phyloP scores from a whole-genome alignment of 2,797 vertebrate genomes.

The Cyclopterus lumpus region DNA sequence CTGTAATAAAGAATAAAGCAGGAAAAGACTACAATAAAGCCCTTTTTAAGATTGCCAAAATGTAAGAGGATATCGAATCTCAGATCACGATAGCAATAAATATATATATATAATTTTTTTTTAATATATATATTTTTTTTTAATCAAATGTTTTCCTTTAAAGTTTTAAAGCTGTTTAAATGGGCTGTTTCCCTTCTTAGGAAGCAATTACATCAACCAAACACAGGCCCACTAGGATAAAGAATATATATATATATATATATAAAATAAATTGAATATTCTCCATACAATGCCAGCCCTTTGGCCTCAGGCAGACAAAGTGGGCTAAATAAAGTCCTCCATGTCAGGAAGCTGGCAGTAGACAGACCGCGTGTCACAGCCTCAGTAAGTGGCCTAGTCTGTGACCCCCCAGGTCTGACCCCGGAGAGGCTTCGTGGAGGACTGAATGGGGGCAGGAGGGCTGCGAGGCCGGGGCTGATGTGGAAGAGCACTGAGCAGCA shows the following conservation, averaged over 20 bases:
- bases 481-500: constrained; percentile 47
- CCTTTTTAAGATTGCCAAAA: background rate
- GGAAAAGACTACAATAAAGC: background rate
- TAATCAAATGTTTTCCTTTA: too few relatives aligned
- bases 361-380: background rate
- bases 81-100: too few relatives aligned
- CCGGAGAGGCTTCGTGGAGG: constrained; percentile 45
- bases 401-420: constrained; percentile 60
- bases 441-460: constrained; percentile 57
- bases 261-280: too few relatives aligned
- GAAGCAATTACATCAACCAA: constrained; percentile 75
- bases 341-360: background rate
- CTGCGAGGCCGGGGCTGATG: constrained; percentile 62
- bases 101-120: too few relatives aligned
- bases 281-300: too few relatives aligned
- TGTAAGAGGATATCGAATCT: background rate
- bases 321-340: constrained; percentile 1
- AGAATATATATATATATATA: too few relatives aligned
- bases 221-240: constrained; percentile 83
- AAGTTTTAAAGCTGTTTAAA: too few relatives aligned
- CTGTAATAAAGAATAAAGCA: too few relatives aligned
- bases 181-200: constrained; percentile 77
- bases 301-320: background rate
- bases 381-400: constrained; percentile 54
- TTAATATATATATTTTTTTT: too few relatives aligned